Evolutionary conservation across 2,888 invertebrate genomes (phyloP), one percentile per base, ranked within the genome.

Genomic region (Vanessa cardui): DNA sequence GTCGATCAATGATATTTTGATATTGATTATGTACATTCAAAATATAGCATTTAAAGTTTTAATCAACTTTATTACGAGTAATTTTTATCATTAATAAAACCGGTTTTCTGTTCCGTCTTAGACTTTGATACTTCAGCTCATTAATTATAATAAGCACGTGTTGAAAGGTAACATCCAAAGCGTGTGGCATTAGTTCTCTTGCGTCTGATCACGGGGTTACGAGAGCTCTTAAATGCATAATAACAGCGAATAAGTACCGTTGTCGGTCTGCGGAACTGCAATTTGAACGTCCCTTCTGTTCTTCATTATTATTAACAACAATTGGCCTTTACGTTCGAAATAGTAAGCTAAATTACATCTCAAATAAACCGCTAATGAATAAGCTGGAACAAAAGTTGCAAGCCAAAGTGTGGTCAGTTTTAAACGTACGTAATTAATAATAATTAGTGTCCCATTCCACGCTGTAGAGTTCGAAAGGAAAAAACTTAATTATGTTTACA

Each of bases 271-370:
- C 50, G 9, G 49, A 62, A 62, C 45, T 31, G 39, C 44, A 62
- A 44, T 62, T 62, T 62, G 18, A 15, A 56, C 46, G 56, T 56
- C 18, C 31, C 44, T 54, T 62, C 62, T 62, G 62, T 54, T 50
- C 39, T 46, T 31, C 12, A n/a, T 7, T 45, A 54, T 31, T 31
- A 39, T 46, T 60, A 18, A 60, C 33, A 52, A 65, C 21, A 15
- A 45, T 16, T 45, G 20, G 21, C 20, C 50, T 50, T 58, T 58
- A n/a, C 9, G 39, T n/a, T 58, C 33, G 5, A 39, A 20, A 18
- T 33, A 5, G 6, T 18, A 58, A 9, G 8, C n/a, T 39, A 58
- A 18, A 33, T 9, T n/a, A 39, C 18, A 39, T n/a, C 31, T 39
- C 12, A 21, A n/a, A 33, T n/a, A 31, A n/a, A n/a, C n/a, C 33